Base-by-base conservation (phyloP, 2,113 vertebrate species). In the Gila orcuttii region DNA sequence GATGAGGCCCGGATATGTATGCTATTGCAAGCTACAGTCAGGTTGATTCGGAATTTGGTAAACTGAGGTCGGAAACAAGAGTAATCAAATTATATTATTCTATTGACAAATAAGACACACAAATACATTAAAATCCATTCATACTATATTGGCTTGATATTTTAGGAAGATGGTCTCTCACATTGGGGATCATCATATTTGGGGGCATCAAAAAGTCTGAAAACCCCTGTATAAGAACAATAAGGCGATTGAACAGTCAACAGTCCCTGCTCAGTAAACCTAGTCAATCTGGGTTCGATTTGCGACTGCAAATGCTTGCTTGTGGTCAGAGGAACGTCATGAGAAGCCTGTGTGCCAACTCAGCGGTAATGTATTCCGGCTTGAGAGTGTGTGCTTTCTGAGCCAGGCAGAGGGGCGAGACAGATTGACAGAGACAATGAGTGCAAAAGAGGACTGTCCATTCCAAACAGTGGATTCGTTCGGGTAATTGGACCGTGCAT, bases 401-500 rank as follows among this genome's bases (percentile, higher is more conserved):
- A 82, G 42, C 39, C 73, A 76, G 50, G 55, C 59, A 78, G 42
- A 75, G 50, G 80, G 68, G 84, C 12, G 42, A 62, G 77, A 59
- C 52, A 83, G 80, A 73, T 64, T 47, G 73, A 50, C 50, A 71
- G 39, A 33, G 75, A 85, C 68, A 45, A 33, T 47, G 78, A 80
- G 64, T 74, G 74, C 47, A 25, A 42, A 91, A 92, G 87, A 90
- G 90, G 88, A 89, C 66, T 15, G 79, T 76, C 68, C 28, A 84
- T 87, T 82, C 59, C 79, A 50, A 68, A 68, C 62, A 68, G 62
- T 47, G 39, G n/a, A 82, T 50, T 82, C 3, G 79, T 92, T 91
- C 85, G 88, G 79, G 80, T 91, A 92, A 92, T 88, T 90, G 90
- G 90, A 89, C 66, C 23, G 62, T 77, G 74, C 28, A 80, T 88